Percentiles rank a stretch among this genome's conserved stretches.
phyloP scores from a whole-genome alignment of 1,140 invertebrate species.

The Antheraea pernyi region DNA sequence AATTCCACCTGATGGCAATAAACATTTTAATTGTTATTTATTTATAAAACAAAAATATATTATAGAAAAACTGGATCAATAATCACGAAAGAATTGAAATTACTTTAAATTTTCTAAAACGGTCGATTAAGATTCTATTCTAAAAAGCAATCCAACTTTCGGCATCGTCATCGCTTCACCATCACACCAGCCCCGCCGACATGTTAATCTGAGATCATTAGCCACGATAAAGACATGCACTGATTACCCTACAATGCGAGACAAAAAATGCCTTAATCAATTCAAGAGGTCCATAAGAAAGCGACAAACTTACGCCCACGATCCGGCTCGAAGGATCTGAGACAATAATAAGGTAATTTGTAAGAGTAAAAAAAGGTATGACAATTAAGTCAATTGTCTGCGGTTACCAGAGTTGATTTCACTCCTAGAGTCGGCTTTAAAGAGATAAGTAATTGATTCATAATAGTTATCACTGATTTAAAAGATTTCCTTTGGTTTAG shows the following conservation, averaged over 20 bases:
- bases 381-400: conserved; percentile 40
- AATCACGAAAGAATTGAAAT: neutral
- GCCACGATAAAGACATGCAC: conserved; percentile 63
- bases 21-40: too few relatives aligned
- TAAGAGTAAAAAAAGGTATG: conserved; percentile 44
- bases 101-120: neutral
- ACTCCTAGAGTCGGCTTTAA: neutral
- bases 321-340: conserved; percentile 43
- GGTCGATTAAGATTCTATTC: conserved; percentile 33
- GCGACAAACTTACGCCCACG: conserved; percentile 71
- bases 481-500: too few relatives aligned
- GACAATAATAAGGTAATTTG: conserved; percentile 62
- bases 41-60: too few relatives aligned
- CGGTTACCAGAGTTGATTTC: conserved; percentile 14
- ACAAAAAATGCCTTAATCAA: conserved; percentile 66
- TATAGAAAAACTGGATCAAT: too few relatives aligned
- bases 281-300: conserved; percentile 66
- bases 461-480: neutral
- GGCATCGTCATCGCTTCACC: conserved; percentile 45
- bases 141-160: conserved; percentile 42
- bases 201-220: conserved; percentile 76
- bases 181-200: conserved; percentile 47
- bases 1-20: too few relatives aligned
- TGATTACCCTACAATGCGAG: conserved; percentile 74
- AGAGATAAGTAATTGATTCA: neutral